phyloP scores from a whole-genome alignment of 1,140 invertebrate species.

The Hyposmocoma kahamanoa region DNA sequence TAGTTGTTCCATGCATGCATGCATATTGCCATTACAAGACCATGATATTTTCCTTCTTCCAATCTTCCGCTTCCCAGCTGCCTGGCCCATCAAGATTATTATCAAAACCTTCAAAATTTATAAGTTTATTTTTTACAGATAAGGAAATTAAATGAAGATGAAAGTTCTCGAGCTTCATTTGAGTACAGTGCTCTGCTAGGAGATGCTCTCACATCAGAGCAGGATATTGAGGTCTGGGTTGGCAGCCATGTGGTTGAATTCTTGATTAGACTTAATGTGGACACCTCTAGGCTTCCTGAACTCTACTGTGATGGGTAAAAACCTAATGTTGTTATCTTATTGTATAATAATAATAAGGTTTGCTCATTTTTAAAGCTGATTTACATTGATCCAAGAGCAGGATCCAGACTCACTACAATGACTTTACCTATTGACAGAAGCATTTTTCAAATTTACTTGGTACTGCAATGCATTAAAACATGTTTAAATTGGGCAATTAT shows the following conservation, averaged over 20 bases:
- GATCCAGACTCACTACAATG: no score
- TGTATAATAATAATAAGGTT: neutral
- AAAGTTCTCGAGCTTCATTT: slow-evolving; percentile 65
- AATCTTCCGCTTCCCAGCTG: no score
- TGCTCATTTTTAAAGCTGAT: slow-evolving; percentile 1
- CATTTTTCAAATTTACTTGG: no score
- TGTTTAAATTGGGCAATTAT: no score
- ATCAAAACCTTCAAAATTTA: no score
- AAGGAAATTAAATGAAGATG: slow-evolving; percentile 64
- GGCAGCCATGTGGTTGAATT: slow-evolving; percentile 61
- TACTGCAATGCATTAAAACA: no score
- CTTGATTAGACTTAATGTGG: slow-evolving; percentile 64
- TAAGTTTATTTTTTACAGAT: slow-evolving; percentile 37
- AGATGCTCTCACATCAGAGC: slow-evolving; percentile 56
- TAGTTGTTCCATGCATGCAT: no score
- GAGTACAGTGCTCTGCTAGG: slow-evolving; percentile 66
- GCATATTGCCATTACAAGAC: no score
- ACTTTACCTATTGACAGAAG: no score
- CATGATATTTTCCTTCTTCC: no score
- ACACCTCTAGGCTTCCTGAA: slow-evolving; percentile 56
- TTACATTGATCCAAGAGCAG: no score
- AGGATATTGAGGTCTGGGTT: slow-evolving; percentile 68
- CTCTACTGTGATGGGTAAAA: slow-evolving; percentile 59
- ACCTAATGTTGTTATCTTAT: neutral
- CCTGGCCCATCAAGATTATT: no score